Base-by-base conservation (phyloP, 2,888 invertebrate species). In the Athripsodes cinereus region DNA sequence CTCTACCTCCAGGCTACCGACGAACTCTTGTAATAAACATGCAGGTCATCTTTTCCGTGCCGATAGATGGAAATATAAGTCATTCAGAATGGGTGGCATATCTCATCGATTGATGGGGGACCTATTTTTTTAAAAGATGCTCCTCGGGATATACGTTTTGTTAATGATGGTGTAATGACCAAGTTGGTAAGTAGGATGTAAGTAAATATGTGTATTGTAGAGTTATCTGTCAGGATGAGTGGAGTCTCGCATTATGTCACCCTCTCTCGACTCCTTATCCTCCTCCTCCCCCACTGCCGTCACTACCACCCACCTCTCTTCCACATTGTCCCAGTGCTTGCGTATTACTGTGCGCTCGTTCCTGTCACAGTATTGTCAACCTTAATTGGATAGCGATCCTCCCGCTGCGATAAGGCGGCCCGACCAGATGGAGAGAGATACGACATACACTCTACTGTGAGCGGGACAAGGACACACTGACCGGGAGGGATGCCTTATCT, bases 311-410 rank as follows among this genome's bases (percentile, higher is more conserved):
- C 11, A 3, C 20, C 47, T 2, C 47, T 21, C 47, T 55, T 49
- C 59, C 55, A 60, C 60, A 60, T 60, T 58, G 62, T 60, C 58
- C 62, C 57, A 53, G 60, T 60, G 58, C 60, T 58, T 49, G 56
- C 59, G 62, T 61, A 61, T 60, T 55, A 60, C 60, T 61, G 52
- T 34, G 55, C 53, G 58, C 58, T 58, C 62, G 62, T 56, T 60
- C 59, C 63, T 63, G 63, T 63, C 63, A 63, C 63, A 63, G 57
- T 58, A 75, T 74, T 75, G 74, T 75, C 74, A 73, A 73, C 74
- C 73, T 75, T 75, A 74, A 75, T 75, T 74, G 75, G 74, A 74
- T 74, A 70, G 74, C 72, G 75, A 75, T 75, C 73, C 70, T 65
- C 67, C 63, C 51, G 53, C 48, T 44, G 48, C 52, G 62, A 63